Conservation (phyloP, 2,888 invertebrate genomes). For the Leptopilina syphax region DNA sequence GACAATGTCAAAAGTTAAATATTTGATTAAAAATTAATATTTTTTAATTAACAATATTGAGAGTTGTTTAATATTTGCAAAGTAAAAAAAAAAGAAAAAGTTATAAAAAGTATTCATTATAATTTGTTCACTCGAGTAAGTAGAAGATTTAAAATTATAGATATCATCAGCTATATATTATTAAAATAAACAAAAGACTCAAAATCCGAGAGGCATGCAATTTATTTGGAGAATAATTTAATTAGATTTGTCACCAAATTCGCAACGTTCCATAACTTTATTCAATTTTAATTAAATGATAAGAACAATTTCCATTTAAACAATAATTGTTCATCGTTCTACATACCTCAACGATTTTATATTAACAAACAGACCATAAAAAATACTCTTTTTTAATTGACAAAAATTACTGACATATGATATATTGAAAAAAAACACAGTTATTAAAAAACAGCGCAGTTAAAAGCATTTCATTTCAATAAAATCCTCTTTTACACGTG, state of each 20-base stretch:
- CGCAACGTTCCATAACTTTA: neutral
- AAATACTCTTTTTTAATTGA: neutral
- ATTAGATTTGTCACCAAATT: neutral
- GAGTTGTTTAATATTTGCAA: no score
- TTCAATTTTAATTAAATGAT: constrained; percentile 10
- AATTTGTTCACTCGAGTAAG: no score
- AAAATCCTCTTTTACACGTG: no score
- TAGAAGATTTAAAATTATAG: no score
- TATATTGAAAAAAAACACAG: neutral
- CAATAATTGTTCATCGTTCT: neutral
- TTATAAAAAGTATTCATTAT: no score
- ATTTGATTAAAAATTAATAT: no score
- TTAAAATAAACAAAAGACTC: neutral
- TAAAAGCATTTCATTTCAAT: no score
- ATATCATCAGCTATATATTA: neutral
- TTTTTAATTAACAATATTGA: no score
- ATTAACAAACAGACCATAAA: neutral
- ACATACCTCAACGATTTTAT: neutral
- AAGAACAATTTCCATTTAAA: neutral
- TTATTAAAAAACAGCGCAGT: neutral
- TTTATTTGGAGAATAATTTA: neutral
- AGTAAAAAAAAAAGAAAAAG: no score
- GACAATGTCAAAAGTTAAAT: no score
- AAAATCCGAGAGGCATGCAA: neutral
- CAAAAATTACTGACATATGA: neutral